Conservation (phyloP, 1,140 invertebrate genomes). For the Holotrichia oblita region DNA sequence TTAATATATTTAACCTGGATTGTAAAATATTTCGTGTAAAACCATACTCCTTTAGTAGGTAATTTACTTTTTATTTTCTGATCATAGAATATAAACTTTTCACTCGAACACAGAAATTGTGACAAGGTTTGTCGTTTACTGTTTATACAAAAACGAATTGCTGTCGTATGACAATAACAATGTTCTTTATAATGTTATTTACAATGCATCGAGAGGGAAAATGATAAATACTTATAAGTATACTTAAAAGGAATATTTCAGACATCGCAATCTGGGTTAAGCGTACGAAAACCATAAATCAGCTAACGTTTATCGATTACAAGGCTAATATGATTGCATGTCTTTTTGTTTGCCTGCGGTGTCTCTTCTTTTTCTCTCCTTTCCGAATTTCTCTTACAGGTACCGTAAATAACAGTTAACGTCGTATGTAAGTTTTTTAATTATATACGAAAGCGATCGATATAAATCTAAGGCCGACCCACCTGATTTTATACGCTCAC, state of each 20-base stretch:
- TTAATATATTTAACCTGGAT: too few relatives aligned
- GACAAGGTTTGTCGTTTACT: too few relatives aligned
- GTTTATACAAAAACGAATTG: too few relatives aligned
- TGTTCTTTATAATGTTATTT: too few relatives aligned
- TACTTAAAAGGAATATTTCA: conserved; percentile 14
- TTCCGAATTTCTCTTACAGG: conserved; percentile 13
- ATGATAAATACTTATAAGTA: not conserved
- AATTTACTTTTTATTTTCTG: too few relatives aligned
- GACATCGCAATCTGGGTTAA: not conserved
- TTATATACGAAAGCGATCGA: conserved; percentile 8
- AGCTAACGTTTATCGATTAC: conserved; percentile 16
- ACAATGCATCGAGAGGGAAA: too few relatives aligned
- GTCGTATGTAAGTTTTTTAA: conserved; percentile 6
- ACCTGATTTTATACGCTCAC: not conserved
- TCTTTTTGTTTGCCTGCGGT: conserved; percentile 10
- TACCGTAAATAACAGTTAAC: conserved; percentile 31
- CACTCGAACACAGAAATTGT: too few relatives aligned
- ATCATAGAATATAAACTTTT: too few relatives aligned
- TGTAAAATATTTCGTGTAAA: too few relatives aligned
- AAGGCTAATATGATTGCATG: conserved; percentile 9
- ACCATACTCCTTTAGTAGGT: too few relatives aligned
- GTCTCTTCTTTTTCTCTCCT: conserved; percentile 19
- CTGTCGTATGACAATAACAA: too few relatives aligned
- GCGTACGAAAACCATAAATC: conserved; percentile 8
- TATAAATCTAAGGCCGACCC: conserved; percentile 13